These are phyloP conservation scores for Coilia nasus DNA, from an alignment of 2,797 vertebrate species.

Conservation along the genomic window DNA sequence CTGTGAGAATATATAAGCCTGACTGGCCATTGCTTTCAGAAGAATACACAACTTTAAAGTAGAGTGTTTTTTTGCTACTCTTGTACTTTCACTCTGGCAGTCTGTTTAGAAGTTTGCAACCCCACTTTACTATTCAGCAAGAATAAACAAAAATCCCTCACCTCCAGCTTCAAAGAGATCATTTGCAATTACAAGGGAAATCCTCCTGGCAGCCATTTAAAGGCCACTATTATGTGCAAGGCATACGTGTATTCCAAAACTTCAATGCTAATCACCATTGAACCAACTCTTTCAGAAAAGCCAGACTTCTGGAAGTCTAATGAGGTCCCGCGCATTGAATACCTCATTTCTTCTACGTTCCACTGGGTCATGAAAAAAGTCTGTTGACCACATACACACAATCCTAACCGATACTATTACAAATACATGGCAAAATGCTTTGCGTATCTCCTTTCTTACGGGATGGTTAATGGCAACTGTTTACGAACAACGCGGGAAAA, in stretches of 20 bases:
- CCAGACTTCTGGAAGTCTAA: slow-evolving; percentile 15
- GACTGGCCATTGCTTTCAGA: background rate
- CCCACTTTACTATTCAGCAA: slow-evolving; percentile 41
- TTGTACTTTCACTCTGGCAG: background rate
- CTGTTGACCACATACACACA: background rate
- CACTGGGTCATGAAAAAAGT: background rate
- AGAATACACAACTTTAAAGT: background rate
- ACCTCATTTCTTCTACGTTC: background rate
- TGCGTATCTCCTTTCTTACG: background rate
- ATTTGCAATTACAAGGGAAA: slow-evolving; percentile 48
- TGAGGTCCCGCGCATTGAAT: slow-evolving; percentile 4
- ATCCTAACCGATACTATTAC: slow-evolving; percentile 6
- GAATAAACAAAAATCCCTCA: slow-evolving; percentile 50
- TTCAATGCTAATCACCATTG: slow-evolving; percentile 43
- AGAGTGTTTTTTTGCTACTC: background rate
- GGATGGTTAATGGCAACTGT: background rate
- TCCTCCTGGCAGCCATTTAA: slow-evolving; percentile 46
- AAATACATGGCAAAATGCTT: background rate
- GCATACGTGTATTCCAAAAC: slow-evolving; percentile 46
- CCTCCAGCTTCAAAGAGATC: slow-evolving; percentile 55
- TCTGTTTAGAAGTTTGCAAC: background rate
- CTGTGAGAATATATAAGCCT: slow-evolving; percentile 27
- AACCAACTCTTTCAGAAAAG: slow-evolving; percentile 10
- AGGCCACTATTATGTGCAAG: slow-evolving; percentile 53
- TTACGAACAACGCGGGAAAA: slow-evolving; percentile 1